Evolutionary conservation across 2,888 invertebrate genomes (phyloP).

Genomic region (Chymomyza amoena): DNA sequence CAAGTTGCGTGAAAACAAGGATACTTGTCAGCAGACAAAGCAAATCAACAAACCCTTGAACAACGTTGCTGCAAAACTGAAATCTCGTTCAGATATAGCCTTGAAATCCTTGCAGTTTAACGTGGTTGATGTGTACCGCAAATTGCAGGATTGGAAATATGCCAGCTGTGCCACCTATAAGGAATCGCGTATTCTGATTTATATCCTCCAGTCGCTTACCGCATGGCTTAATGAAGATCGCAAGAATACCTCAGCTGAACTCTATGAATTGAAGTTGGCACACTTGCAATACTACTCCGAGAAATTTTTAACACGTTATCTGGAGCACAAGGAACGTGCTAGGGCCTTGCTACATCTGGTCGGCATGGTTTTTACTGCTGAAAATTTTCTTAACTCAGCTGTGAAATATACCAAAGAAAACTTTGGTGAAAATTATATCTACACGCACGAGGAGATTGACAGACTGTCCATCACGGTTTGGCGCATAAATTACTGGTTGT

Average conservation of each 20-base stretch:
- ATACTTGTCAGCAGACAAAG: too few relatives aligned
- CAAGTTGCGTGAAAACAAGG: too few relatives aligned
- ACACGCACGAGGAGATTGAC: slow-evolving; percentile 92
- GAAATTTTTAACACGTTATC: slow-evolving; percentile 88
- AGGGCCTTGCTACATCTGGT: slow-evolving; percentile 90
- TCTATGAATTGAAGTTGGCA: slow-evolving; percentile 88
- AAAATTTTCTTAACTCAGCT: slow-evolving; percentile 87
- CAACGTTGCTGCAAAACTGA: slow-evolving; percentile 84
- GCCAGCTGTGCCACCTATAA: slow-evolving; percentile 86
- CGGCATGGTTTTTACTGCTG: slow-evolving; percentile 89
- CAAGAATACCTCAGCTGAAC: slow-evolving; percentile 88
- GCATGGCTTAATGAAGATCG: slow-evolving; percentile 99
- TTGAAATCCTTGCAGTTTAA: slow-evolving; percentile 96
- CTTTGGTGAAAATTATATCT: slow-evolving; percentile 88
- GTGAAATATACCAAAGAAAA: slow-evolving; percentile 86
- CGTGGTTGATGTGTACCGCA: slow-evolving; percentile 92
- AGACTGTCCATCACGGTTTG: slow-evolving; percentile 89
- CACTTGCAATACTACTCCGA: slow-evolving; percentile 86
- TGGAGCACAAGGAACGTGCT: slow-evolving; percentile 93
- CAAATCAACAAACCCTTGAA: slow-evolving; percentile 80
- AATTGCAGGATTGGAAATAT: slow-evolving; percentile 89
- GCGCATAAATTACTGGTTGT: slow-evolving; percentile 86
- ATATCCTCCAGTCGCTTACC: slow-evolving; percentile 84
- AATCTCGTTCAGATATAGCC: slow-evolving; percentile 89
- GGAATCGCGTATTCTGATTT: slow-evolving; percentile 86